These are phyloP conservation scores for Heliocidaris tuberculata DNA, from an alignment of 35 echinoderm and acorn worm species.

Conservation along the genomic window DNA sequence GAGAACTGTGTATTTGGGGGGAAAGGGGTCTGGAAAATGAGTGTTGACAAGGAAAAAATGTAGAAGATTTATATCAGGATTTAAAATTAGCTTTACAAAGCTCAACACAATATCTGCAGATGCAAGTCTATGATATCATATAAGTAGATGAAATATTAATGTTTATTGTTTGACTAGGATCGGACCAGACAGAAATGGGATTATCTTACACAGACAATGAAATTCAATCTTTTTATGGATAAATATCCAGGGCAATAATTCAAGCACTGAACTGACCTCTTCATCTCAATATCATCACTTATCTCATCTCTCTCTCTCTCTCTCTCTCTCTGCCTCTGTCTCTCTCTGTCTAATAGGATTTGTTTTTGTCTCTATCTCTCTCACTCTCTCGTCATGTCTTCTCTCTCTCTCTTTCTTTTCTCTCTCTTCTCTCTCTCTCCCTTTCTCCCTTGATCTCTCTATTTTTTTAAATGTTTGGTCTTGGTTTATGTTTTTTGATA, in stretches of 20 bases:
- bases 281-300: neutral
- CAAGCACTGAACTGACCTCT: constrained; percentile 5
- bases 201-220: constrained; percentile 9
- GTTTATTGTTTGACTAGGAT: constrained; percentile 12
- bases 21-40: too few species aligned
- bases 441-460: neutral
- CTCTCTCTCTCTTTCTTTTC: neutral
- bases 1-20: too few species aligned
- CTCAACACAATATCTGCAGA: neutral
- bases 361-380: too few species aligned
- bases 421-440: neutral
- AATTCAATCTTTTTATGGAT: constrained; percentile 30
- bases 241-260: constrained; percentile 34
- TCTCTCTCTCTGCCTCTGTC: neutral
- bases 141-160: neutral
- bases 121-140: neutral
- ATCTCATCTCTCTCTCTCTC: neutral
- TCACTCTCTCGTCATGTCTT: neutral
- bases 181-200: neutral
- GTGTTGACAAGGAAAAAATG: too few species aligned
- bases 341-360: too few species aligned
- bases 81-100: neutral
- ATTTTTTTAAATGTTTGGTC: neutral
- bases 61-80: neutral
- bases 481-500: too few species aligned